These are phyloP conservation scores for Chloroclysta siterata DNA, from an alignment of 2,888 invertebrate genomes.

Conservation along the genomic window DNA sequence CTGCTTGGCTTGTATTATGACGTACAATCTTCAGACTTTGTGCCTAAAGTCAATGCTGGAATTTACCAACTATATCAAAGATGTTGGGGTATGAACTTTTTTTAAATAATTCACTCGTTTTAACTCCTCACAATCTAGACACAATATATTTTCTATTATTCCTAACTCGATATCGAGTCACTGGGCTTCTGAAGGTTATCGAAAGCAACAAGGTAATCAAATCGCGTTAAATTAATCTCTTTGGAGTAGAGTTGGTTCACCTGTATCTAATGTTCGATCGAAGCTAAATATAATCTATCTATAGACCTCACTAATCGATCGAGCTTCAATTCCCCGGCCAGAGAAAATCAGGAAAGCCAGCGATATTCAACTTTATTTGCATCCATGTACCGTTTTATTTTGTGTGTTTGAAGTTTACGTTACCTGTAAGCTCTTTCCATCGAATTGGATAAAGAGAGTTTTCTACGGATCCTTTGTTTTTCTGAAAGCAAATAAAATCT, in stretches of 20 bases:
- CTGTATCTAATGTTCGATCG: background rate
- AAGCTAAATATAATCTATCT: constrained; percentile 4
- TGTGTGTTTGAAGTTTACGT: background rate
- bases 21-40: constrained; percentile 92
- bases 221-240: too few relatives aligned
- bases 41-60: constrained; percentile 92
- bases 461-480: background rate
- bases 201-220: too few relatives aligned
- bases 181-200: too few relatives aligned
- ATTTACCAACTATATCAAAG: constrained; percentile 90
- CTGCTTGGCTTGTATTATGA: constrained; percentile 94
- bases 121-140: too few relatives aligned
- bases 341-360: background rate
- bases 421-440: constrained; percentile 11
- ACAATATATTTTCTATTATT: too few relatives aligned
- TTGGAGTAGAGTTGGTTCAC: too few relatives aligned
- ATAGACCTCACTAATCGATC: constrained; percentile 18
- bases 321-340: constrained; percentile 13
- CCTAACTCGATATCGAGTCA: too few relatives aligned
- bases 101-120: background rate
- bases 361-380: constrained; percentile 10
- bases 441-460: constrained; percentile 7
- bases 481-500: background rate
- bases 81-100: constrained; percentile 86
- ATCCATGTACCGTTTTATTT: constrained; percentile 4